These are phyloP conservation scores for Emydoidea blandingii DNA, from an alignment of 2,797 vertebrate genomes.

Conservation along the genomic window DNA sequence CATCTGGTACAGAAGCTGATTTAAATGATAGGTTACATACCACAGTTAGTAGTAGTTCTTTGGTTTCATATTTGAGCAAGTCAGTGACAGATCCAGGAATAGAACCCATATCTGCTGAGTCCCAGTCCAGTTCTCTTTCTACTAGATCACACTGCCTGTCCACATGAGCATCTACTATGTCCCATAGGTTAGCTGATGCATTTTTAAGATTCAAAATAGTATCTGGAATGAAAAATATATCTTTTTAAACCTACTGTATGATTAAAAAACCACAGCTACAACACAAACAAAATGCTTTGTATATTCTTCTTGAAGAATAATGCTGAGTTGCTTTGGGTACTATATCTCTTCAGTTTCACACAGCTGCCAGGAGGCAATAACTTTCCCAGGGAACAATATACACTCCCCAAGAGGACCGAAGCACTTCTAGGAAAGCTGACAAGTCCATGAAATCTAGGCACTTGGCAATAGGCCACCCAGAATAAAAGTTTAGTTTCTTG, in stretches of 20 bases:
- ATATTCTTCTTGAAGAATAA: background rate
- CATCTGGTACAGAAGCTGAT: no score
- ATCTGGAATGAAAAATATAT: no score
- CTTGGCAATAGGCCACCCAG: background rate
- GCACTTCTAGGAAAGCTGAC: no score
- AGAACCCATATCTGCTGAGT: background rate
- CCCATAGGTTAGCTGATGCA: no score
- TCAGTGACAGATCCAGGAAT: background rate
- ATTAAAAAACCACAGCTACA: background rate
- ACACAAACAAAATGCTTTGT: background rate
- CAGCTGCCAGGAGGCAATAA: background rate
- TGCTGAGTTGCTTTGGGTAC: background rate
- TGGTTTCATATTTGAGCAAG: background rate
- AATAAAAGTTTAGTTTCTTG: background rate
- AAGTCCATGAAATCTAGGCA: background rate
- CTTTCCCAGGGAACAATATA: background rate
- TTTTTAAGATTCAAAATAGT: no score
- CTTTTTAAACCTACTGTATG: no score
- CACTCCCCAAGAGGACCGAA: no score
- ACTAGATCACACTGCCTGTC: background rate
- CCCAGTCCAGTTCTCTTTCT: background rate
- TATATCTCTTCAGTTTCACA: background rate
- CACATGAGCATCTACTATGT: background rate
- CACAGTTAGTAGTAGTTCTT: no score
- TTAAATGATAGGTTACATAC: no score